phyloP scores from a whole-genome alignment of 2,888 invertebrate genomes.

The Melanchra persicariae region DNA sequence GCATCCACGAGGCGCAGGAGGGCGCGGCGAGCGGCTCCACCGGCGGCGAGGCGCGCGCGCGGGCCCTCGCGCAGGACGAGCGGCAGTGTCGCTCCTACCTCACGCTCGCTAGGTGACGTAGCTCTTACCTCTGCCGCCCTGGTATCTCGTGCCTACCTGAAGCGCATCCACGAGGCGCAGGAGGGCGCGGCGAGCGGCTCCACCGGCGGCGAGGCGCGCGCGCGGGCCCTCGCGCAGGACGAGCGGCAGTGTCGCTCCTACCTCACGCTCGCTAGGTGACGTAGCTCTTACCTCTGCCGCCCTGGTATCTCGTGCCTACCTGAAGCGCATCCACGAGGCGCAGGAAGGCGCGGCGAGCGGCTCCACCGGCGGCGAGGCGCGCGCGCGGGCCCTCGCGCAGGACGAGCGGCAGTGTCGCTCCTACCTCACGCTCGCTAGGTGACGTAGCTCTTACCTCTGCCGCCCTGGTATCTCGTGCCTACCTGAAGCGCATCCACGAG shows the following conservation, averaged over 20 bases:
- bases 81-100: conserved; percentile 97
- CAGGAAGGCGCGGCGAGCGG: no score
- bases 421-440: conserved; percentile 95
- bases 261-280: conserved; percentile 94
- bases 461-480: no score
- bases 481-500: no score
- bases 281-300: no score
- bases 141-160: no score
- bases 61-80: conserved; percentile 96
- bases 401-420: conserved; percentile 97
- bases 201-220: conserved; percentile 93
- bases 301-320: no score
- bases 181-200: conserved; percentile 78
- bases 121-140: no score
- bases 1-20: conserved; percentile 18
- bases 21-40: conserved; percentile 82
- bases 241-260: conserved; percentile 97
- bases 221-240: conserved; percentile 95
- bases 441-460: no score
- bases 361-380: no score
- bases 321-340: no score
- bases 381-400: no score
- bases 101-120: conserved; percentile 92
- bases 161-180: conserved; percentile 21
- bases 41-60: conserved; percentile 93